Conservation (phyloP, 2,113 vertebrate species). For the Numida meleagris region DNA sequence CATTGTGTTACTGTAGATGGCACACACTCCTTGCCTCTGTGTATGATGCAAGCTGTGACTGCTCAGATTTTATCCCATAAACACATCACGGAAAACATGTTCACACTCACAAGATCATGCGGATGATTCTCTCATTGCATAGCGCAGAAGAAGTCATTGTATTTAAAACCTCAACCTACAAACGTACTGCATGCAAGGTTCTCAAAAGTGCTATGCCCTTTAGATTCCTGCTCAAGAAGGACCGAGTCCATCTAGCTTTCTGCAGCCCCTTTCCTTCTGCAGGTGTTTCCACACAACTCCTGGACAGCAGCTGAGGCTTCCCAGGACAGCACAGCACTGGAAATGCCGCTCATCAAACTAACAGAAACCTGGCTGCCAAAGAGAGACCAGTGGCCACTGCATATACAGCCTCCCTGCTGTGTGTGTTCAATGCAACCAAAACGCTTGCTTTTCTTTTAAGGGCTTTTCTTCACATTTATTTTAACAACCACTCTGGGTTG, state of each 20-base stretch:
- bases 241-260: neutral
- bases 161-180: neutral
- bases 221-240: neutral
- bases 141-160: neutral
- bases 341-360: neutral
- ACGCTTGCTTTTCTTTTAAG: neutral
- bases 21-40: slow-evolving; percentile 41
- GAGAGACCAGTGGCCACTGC: neutral
- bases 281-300: neutral
- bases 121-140: slow-evolving; percentile 11
- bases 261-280: neutral
- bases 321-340: neutral
- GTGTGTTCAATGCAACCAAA: neutral
- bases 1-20: slow-evolving; percentile 50
- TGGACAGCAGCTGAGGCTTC: neutral
- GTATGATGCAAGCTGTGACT: neutral
- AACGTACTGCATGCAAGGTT: neutral
- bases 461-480: neutral
- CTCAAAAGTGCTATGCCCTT: neutral
- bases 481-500: neutral
- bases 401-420: neutral
- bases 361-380: neutral
- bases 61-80: neutral
- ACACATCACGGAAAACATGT: neutral
- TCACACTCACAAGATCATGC: neutral